Evolutionary conservation across 2,888 invertebrate species (phyloP).

Genomic region (Rhingia rostrata): DNA sequence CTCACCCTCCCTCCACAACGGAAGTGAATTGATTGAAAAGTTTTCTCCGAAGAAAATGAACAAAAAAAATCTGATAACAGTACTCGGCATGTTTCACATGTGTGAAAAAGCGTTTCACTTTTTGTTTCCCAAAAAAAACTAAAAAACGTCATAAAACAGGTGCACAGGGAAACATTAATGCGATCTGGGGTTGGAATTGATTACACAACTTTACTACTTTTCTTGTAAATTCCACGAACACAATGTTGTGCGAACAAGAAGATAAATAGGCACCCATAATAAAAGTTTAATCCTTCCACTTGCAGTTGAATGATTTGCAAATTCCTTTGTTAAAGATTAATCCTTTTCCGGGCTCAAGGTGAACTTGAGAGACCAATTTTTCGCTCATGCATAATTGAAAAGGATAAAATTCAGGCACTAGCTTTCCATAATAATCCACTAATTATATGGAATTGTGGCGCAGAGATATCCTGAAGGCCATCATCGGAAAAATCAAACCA

Average conservation of each 20-base stretch:
- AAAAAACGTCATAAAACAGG: not conserved
- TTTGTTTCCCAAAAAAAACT: no score
- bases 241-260: not conserved
- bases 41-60: no score
- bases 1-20: no score
- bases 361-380: conserved; percentile 1
- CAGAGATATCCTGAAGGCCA: not conserved
- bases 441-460: no score
- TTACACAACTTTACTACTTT: conserved; percentile 36
- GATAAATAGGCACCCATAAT: conserved; percentile 4
- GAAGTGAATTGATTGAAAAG: no score
- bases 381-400: conserved; percentile 15
- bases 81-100: no score
- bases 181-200: conserved; percentile 23
- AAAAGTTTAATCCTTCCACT: conserved; percentile 33
- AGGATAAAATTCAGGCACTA: no score
- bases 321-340: not conserved
- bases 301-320: conserved; percentile 34
- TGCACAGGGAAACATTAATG: conserved; percentile 34
- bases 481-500: conserved; percentile 4
- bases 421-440: no score
- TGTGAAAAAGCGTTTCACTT: no score
- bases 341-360: no score
- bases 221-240: conserved; percentile 23
- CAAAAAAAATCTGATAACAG: no score